phyloP scores from a whole-genome alignment of 1,140 invertebrate genomes.

The Agrypnia vestita region DNA sequence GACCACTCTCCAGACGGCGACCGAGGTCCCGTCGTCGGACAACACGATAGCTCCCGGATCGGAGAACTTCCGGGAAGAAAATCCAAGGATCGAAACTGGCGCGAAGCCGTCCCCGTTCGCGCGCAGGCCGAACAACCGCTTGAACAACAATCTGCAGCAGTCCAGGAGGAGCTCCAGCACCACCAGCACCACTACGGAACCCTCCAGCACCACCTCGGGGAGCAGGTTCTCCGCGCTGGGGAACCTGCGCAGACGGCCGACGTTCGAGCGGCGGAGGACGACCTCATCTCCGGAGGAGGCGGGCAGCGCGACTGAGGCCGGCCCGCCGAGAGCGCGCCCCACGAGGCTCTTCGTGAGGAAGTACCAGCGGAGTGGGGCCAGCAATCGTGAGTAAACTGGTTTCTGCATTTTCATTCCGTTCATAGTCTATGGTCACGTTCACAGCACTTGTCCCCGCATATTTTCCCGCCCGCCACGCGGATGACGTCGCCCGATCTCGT shows the following conservation, averaged over 20 bases:
- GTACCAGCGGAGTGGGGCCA: constrained; percentile 52
- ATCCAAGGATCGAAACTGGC: not conserved
- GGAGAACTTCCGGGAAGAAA: constrained; percentile 31
- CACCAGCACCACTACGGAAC: constrained; percentile 36
- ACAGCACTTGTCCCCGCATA: constrained; percentile 50
- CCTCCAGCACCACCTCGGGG: not conserved
- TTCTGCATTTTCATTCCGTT: constrained; percentile 40
- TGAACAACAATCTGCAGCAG: constrained; percentile 25
- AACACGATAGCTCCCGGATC: constrained; percentile 33
- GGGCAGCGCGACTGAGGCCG: constrained; percentile 43
- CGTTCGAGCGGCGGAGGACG: constrained; percentile 39
- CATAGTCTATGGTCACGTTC: constrained; percentile 55
- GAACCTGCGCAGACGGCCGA: constrained; percentile 39
- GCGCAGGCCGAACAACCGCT: constrained; percentile 42
- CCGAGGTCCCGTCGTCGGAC: constrained; percentile 45
- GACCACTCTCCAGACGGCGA: not conserved
- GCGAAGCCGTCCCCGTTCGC: constrained; percentile 53
- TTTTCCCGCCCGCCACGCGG: constrained; percentile 38
- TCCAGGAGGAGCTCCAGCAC: constrained; percentile 18
- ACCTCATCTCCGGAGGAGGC: constrained; percentile 27
- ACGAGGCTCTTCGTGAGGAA: constrained; percentile 59
- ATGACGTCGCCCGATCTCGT: constrained; percentile 11
- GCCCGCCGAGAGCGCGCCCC: constrained; percentile 41
- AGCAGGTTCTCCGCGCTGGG: constrained; percentile 46
- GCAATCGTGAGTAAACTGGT: constrained; percentile 50